Conservation (phyloP, 2,113 vertebrate genomes). For the Epinephelus lanceolatus region DNA sequence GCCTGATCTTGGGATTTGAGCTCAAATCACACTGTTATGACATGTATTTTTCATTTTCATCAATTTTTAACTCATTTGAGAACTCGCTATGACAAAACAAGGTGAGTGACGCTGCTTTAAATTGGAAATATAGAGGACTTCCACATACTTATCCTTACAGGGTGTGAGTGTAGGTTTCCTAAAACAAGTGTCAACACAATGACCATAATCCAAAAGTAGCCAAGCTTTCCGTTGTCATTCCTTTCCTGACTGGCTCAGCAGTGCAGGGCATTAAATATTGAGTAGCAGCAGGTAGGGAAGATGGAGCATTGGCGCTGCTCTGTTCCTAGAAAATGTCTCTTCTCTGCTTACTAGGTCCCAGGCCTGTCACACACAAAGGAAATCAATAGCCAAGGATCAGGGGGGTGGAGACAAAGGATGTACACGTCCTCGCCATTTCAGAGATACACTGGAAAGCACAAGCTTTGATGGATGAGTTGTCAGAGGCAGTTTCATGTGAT, state of each 20-base stretch:
- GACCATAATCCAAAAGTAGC: not conserved
- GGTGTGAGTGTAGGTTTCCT: not conserved
- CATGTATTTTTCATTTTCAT: conserved; percentile 15
- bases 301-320: conserved; percentile 15
- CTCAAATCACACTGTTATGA: not conserved
- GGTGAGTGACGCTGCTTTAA: not conserved
- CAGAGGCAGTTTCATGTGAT: conserved; percentile 1
- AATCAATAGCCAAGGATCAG: conserved; percentile 47
- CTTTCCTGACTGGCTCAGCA: not conserved
- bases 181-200: not conserved
- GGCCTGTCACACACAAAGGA: conserved; percentile 53
- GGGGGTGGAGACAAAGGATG: not conserved
- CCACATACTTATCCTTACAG: not conserved
- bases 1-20: not conserved
- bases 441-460: conserved; percentile 4
- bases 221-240: not conserved
- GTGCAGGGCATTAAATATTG: conserved; percentile 60
- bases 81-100: not conserved
- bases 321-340: conserved; percentile 61
- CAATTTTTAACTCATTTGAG: not conserved
- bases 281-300: conserved; percentile 60
- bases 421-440: not conserved
- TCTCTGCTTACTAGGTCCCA: conserved; percentile 10
- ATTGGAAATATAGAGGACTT: not conserved
- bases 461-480: conserved; percentile 20